Conservation (phyloP, 2,797 vertebrate species). For the Pristis pectinata region DNA sequence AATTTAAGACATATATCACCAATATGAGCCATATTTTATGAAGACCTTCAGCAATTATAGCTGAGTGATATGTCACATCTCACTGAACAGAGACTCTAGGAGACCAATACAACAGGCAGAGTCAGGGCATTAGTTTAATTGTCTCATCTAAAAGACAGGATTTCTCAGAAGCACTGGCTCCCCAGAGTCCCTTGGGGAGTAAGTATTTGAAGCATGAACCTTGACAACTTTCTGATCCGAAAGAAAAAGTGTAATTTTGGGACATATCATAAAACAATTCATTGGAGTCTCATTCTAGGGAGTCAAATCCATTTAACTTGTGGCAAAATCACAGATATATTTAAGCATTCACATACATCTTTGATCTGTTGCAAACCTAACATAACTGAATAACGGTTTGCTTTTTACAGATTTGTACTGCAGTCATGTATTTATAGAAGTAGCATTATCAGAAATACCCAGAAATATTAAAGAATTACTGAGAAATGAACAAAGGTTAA, state of each 20-base stretch:
- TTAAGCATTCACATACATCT: slow-evolving; percentile 7
- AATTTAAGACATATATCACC: neutral
- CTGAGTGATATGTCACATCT: slow-evolving; percentile 22
- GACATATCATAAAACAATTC: slow-evolving; percentile 10
- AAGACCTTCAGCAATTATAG: neutral
- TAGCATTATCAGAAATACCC: neutral
- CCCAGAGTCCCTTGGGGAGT: slow-evolving; percentile 22
- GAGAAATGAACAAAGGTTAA: neutral
- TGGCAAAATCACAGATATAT: slow-evolving; percentile 1
- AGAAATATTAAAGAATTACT: slow-evolving; percentile 6
- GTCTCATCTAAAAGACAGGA: neutral
- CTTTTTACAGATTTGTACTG: neutral
- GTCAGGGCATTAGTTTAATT: slow-evolving; percentile 29
- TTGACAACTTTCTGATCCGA: slow-evolving; percentile 8
- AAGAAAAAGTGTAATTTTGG: neutral
- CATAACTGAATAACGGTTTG: neutral
- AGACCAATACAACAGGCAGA: slow-evolving; percentile 15
- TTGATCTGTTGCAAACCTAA: neutral
- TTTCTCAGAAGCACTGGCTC: neutral
- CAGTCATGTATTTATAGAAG: neutral
- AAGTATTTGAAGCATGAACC: neutral
- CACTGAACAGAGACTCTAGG: neutral
- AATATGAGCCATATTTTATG: slow-evolving; percentile 3
- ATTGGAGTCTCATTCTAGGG: neutral
- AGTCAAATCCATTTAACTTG: slow-evolving; percentile 5